Evolutionary conservation across 2,113 vertebrate genomes (phyloP).

Genomic region (Neofelis nebulosa): DNA sequence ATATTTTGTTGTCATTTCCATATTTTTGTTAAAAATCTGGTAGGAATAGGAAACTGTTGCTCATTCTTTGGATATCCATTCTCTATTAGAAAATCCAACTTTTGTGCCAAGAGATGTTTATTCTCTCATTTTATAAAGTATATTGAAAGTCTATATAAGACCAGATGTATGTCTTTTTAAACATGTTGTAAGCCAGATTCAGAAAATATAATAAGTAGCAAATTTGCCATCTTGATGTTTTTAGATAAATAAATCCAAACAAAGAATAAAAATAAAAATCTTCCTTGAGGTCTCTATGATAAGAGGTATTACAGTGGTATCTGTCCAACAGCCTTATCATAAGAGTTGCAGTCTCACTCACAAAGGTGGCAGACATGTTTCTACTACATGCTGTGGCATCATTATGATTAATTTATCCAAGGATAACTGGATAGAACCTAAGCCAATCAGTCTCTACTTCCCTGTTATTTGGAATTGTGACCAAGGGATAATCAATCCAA

Average conservation of each 20-base stretch:
- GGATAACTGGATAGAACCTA: not conserved
- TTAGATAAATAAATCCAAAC: constrained; percentile 19
- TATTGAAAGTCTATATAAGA: constrained; percentile 1
- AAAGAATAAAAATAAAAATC: constrained; percentile 7
- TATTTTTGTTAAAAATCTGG: not conserved
- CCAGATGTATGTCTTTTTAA: not conserved
- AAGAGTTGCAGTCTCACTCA: not conserved
- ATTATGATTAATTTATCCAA: not conserved
- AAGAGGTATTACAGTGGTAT: not conserved
- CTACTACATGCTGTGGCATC: not conserved
- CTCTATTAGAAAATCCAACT: not conserved
- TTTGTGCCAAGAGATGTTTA: not conserved
- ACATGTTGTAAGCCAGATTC: constrained; percentile 16
- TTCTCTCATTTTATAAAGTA: not conserved
- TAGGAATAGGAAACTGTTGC: not conserved
- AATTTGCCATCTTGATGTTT: not conserved
- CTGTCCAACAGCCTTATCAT: not conserved
- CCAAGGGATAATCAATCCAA: not conserved
- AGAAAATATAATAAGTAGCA: not conserved
- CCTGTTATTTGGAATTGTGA: not conserved
- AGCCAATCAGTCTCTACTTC: not conserved
- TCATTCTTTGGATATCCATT: not conserved
- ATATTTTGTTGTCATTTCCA: constrained; percentile 33
- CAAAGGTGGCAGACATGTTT: not conserved
- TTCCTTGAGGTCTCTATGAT: not conserved